A percentile compares a stretch with the other conserved stretches of the same genome.
Conservation (phyloP, 2,888 invertebrate genomes). For the Tinea semifulvella region DNA sequence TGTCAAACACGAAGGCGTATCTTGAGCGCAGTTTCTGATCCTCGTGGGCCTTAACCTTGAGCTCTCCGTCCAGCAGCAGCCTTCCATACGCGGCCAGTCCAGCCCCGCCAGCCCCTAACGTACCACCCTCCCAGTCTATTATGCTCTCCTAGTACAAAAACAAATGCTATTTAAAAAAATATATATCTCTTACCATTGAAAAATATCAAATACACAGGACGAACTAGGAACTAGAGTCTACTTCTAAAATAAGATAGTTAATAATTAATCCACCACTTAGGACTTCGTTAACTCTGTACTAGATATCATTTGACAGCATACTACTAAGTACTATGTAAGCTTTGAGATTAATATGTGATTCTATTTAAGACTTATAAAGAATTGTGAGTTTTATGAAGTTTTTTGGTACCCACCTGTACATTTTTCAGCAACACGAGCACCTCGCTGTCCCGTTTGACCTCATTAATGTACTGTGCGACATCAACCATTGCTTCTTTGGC, state of each 20-base stretch:
- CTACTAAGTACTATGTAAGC: too few relatives aligned
- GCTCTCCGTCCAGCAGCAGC: constrained; percentile 91
- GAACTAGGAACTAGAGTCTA: too few relatives aligned
- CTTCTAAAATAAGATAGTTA: too few relatives aligned
- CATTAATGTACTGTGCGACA: constrained; percentile 96
- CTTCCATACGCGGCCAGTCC: constrained; percentile 91
- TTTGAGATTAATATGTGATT: too few relatives aligned
- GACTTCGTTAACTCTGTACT: too few relatives aligned
- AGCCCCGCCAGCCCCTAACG: constrained; percentile 79
- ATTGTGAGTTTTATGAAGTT: too few relatives aligned
- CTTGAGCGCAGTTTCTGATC: constrained; percentile 86
- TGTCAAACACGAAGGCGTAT: constrained; percentile 98
- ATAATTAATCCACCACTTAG: too few relatives aligned
- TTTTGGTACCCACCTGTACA: constrained; percentile 80
- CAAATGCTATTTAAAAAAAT: too few relatives aligned
- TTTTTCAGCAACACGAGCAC: constrained; percentile 89
- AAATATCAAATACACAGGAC: too few relatives aligned
- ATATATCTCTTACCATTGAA: too few relatives aligned
- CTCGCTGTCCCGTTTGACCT: constrained; percentile 96
- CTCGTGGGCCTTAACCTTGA: constrained; percentile 89
- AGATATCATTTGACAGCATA: too few relatives aligned
- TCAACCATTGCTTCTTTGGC: constrained; percentile 97
- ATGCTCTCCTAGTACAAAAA: constrained; percentile 72
- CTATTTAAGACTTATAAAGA: too few relatives aligned
- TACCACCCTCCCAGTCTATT: constrained; percentile 80